Conservation (phyloP, 2,797 vertebrate species). For the Intellagama lesueurii region DNA sequence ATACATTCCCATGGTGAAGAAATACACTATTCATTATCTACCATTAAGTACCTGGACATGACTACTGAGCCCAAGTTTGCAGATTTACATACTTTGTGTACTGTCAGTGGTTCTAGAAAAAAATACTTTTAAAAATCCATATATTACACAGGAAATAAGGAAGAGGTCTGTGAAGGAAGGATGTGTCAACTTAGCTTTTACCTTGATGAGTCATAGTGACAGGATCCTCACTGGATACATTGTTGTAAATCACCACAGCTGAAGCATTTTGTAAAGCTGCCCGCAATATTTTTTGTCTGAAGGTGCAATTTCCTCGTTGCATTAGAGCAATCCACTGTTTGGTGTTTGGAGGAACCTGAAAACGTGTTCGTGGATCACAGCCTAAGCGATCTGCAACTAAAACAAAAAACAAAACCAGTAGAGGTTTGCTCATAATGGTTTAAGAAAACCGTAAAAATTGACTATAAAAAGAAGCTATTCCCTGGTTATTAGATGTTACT, state of each 20-base stretch:
- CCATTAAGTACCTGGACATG: neutral
- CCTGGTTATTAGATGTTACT: slow-evolving; percentile 13
- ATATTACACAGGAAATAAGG: neutral
- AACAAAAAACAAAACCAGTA: neutral
- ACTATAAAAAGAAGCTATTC: slow-evolving; percentile 11
- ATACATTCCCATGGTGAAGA: neutral
- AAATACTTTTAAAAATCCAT: neutral
- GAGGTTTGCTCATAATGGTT: neutral
- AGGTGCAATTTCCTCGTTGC: slow-evolving; percentile 95
- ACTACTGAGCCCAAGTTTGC: neutral
- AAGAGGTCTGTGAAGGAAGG: neutral
- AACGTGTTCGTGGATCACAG: slow-evolving; percentile 92
- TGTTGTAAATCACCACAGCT: slow-evolving; percentile 97
- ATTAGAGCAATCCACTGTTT: slow-evolving; percentile 95
- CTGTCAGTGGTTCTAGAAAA: slow-evolving; percentile 13
- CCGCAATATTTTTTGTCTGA: slow-evolving; percentile 95
- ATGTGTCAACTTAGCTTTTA: slow-evolving; percentile 65
- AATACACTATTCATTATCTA: neutral
- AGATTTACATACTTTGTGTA: neutral
- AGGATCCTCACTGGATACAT: slow-evolving; percentile 89
- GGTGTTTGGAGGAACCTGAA: slow-evolving; percentile 88
- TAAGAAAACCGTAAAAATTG: neutral
- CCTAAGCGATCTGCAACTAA: slow-evolving; percentile 93
- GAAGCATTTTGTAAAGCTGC: slow-evolving; percentile 92
- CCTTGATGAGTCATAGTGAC: slow-evolving; percentile 98